Conservation (phyloP, 2,113 vertebrate species). For the Tenebrosternarchus preto region DNA sequence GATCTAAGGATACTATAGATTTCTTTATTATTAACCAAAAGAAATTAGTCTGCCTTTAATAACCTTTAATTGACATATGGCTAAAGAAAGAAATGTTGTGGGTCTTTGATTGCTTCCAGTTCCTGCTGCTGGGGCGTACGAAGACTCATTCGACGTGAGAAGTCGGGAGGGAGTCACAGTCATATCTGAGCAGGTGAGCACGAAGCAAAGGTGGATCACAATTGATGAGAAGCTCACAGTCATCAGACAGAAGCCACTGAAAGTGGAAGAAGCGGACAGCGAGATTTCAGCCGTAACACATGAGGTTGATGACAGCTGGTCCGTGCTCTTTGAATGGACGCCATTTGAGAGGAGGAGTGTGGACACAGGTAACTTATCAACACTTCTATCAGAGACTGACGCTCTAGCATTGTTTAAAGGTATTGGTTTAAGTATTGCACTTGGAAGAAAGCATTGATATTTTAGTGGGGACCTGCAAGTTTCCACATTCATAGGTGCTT, state of each 20-base stretch:
- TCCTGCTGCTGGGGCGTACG: background rate
- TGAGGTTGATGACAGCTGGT: conserved; percentile 48
- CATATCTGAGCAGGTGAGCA: conserved; percentile 15
- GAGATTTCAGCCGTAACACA: conserved; percentile 44
- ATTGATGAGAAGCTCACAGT: conserved; percentile 1
- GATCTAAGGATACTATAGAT: too few relatives aligned
- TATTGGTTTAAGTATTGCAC: too few relatives aligned
- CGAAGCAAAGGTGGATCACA: background rate
- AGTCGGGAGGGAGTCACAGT: conserved; percentile 1
- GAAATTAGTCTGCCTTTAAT: background rate
- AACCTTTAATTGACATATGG: background rate
- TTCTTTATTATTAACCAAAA: background rate
- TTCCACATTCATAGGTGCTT: background rate
- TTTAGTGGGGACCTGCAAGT: too few relatives aligned
- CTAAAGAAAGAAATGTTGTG: background rate
- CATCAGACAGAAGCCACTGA: conserved; percentile 7
- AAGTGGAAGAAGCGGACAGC: background rate
- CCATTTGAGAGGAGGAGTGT: conserved; percentile 6
- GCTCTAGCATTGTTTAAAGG: too few relatives aligned
- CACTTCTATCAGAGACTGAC: background rate
- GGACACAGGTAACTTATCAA: conserved; percentile 15
- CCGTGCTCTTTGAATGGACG: conserved; percentile 11
- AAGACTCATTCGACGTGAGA: conserved; percentile 5
- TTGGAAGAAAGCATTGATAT: too few relatives aligned
- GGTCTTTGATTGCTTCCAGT: background rate